phyloP scores from a whole-genome alignment of 1,140 invertebrate species.

The Pseudomyrmex gracilis region DNA sequence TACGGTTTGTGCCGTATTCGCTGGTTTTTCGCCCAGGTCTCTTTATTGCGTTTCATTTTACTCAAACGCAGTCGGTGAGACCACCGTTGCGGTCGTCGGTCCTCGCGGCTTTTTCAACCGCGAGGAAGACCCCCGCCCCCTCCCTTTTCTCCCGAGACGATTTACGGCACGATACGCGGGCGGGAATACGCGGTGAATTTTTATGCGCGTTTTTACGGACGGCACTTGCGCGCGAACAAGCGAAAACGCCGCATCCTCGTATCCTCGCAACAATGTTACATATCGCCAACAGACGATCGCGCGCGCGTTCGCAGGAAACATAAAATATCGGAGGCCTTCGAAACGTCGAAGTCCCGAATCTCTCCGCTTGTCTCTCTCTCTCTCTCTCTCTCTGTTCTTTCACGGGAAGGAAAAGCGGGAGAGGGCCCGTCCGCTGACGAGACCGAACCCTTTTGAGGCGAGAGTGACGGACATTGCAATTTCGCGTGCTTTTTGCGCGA shows the following conservation, averaged over 20 bases:
- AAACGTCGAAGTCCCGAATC: constrained; percentile 19
- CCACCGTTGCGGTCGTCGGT: constrained; percentile 44
- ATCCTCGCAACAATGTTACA: constrained; percentile 36
- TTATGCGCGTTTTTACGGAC: constrained; percentile 37
- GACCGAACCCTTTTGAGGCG: neutral
- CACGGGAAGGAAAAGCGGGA: neutral
- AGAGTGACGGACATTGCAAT: neutral
- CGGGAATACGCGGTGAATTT: constrained; percentile 44
- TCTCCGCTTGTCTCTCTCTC: neutral
- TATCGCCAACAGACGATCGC: constrained; percentile 20
- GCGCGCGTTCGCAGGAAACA: constrained; percentile 31
- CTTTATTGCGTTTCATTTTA: neutral
- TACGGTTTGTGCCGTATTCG: neutral
- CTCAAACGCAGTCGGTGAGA: neutral
- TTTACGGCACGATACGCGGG: constrained; percentile 42
- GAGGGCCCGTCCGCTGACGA: neutral
- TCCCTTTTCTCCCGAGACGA: constrained; percentile 35
- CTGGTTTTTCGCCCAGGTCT: constrained; percentile 1
- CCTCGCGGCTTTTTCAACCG: constrained; percentile 25
- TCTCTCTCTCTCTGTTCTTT: neutral
- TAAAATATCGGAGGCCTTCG: constrained; percentile 39
- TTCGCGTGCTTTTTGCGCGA: constrained; percentile 14
- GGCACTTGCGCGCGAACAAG: neutral
- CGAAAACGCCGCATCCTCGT: neutral
- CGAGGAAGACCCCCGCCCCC: neutral